Conservation (phyloP, 2,797 vertebrate genomes). For the Zalophus californianus region DNA sequence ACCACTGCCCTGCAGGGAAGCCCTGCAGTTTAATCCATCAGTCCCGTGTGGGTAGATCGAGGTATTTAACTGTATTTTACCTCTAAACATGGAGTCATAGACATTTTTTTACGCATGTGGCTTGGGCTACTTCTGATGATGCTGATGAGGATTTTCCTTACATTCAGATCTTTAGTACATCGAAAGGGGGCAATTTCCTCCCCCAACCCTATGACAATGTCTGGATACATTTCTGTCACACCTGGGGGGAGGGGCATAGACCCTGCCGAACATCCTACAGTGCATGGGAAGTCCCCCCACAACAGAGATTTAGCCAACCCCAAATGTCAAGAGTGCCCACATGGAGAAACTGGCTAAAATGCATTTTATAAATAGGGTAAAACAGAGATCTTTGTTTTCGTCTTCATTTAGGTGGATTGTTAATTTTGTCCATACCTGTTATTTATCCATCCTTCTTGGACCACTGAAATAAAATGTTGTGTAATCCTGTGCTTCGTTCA, state of each 20-base stretch:
- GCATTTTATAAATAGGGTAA: not conserved
- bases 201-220: fast-evolving
- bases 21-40: not conserved
- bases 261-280: not conserved
- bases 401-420: not conserved
- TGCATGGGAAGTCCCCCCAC: too few species aligned
- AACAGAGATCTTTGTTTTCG: not conserved
- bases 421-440: not conserved
- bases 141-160: not conserved
- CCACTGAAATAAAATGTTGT: not conserved
- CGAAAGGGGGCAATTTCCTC: not conserved
- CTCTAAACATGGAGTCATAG: not conserved
- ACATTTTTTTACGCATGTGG: not conserved
- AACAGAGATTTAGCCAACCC: not conserved
- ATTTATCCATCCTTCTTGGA: not conserved
- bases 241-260: not conserved
- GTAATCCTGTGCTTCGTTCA: not conserved
- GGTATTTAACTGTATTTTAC: not conserved
- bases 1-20: too few species aligned
- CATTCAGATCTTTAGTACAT: not conserved
- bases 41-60: not conserved
- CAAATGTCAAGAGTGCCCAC: too few species aligned
- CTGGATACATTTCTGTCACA: not conserved
- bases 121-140: not conserved
- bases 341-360: not conserved